Evolutionary conservation across 2,113 vertebrate genomes (phyloP), one percentile per base, ranked within the genome.

Genomic region (Mobula birostris): DNA sequence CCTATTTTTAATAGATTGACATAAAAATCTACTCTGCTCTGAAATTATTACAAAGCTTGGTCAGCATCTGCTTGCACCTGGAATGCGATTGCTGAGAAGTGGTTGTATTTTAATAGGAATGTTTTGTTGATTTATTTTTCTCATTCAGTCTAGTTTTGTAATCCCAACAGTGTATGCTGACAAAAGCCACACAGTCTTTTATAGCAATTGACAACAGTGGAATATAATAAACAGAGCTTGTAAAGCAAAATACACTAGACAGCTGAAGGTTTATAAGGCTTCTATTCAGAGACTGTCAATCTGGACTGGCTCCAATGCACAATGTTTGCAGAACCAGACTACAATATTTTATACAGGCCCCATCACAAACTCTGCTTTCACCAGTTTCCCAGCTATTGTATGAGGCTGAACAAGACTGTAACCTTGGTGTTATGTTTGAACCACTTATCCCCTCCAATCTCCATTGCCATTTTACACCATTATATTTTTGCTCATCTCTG

Each of bases 51-150:
- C 68, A 93, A 74, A 76, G 70, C 91, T 56, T 72, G 36, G 63
- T 93, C 68, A 74, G 68, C 91, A 93, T 76, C 68, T 74, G 36
- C 48, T 93, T 93, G 70, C 91, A 76, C 91, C 68, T 76, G 91
- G 70, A 56, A 74, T 87, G 36, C 21, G 56, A 27, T 61, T 87
- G 77, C 11, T 32, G 77, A n/a, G 61, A 90, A 63, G 29, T 15
- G 32, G 91, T 19, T 14, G 24, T 8, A 76, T 93, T 93, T 93
- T 93, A 93, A 74, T 15, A 74, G 91, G 27, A 72, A 74, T 93
- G 63, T 32, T 90, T 90, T 90, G 70, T 74, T 74, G 91, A 93
- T 76, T 76, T 93, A 66, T 68, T 66, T 92, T 68, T 61, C 36
- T 29, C 32, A 21, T 56, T 74, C 91, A 56, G 48, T 48, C 72